phyloP scores from a whole-genome alignment of 1,140 invertebrate genomes.

The Zophobas morio region DNA sequence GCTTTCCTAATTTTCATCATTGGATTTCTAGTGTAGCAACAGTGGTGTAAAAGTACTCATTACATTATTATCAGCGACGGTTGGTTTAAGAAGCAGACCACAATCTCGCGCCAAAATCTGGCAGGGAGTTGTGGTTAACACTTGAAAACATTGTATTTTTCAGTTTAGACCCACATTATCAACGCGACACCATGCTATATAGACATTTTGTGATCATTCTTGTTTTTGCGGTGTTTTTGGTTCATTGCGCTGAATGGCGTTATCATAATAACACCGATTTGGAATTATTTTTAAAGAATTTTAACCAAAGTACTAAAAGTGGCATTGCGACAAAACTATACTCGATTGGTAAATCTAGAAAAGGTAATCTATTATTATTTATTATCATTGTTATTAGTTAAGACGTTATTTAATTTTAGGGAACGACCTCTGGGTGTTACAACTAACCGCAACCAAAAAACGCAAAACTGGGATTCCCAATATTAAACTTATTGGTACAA shows the following conservation, averaged over 20 bases:
- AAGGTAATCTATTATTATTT: constrained; percentile 52
- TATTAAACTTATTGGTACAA: constrained; percentile 73
- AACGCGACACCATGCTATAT: constrained; percentile 5
- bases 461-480: constrained; percentile 71
- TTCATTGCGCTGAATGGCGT: constrained; percentile 56
- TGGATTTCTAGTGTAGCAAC: too few species aligned
- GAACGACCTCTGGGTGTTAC: constrained; percentile 74
- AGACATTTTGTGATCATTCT: neutral
- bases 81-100: constrained; percentile 11
- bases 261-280: constrained; percentile 65
- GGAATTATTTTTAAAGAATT: constrained; percentile 57
- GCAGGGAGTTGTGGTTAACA: constrained; percentile 15
- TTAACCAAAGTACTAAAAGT: constrained; percentile 53
- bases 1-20: too few species aligned
- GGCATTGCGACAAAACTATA: constrained; percentile 53
- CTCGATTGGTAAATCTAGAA: constrained; percentile 63
- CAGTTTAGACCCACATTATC: neutral
- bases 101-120: constrained; percentile 18
- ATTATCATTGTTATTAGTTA: neutral
- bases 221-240: neutral
- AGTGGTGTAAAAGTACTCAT: too few species aligned
- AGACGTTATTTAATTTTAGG: constrained; percentile 61
- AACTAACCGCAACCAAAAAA: constrained; percentile 70
- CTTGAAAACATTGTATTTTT: neutral
- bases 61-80: too few species aligned